Conservation (phyloP, 2,797 vertebrate genomes). For the Sandelia bainsii region DNA sequence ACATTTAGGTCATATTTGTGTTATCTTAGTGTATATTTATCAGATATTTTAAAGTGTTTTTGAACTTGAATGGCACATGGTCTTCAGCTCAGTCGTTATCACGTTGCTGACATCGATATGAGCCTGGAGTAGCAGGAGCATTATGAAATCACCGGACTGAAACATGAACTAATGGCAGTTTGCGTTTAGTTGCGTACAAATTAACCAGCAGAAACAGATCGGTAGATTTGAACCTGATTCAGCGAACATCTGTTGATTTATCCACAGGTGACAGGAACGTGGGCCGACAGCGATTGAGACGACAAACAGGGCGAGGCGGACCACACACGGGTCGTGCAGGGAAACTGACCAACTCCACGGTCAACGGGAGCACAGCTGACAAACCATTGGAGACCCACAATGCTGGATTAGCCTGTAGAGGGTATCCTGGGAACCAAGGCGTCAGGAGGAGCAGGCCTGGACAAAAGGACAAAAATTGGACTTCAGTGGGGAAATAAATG, state of each 20-base stretch:
- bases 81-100: conserved; percentile 33
- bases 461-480: conserved; percentile 51
- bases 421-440: conserved; percentile 43
- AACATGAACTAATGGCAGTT: conserved; percentile 52
- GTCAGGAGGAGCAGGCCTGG: conserved; percentile 26
- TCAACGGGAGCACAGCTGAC: conserved; percentile 72
- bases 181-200: conserved; percentile 6
- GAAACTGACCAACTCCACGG: conserved; percentile 77
- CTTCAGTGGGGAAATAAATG: conserved; percentile 33
- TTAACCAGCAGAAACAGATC: conserved; percentile 13
- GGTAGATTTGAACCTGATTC: conserved; percentile 56
- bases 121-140: conserved; percentile 10
- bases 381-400: conserved; percentile 30
- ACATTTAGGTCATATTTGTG: rapidly evolving
- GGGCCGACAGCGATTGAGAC: conserved; percentile 54
- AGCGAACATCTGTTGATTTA: conserved; percentile 66
- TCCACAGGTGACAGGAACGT: conserved; percentile 79
- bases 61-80: conserved; percentile 76
- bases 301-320: conserved; percentile 59
- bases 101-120: conserved; percentile 9
- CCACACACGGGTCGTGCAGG: conserved; percentile 62
- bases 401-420: conserved; percentile 34
- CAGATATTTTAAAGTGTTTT: conserved; percentile 31
- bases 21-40: not conserved
- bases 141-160: conserved; percentile 58